Conservation (phyloP, 1,140 invertebrate species). For the Drosophila nigrodunni region DNA sequence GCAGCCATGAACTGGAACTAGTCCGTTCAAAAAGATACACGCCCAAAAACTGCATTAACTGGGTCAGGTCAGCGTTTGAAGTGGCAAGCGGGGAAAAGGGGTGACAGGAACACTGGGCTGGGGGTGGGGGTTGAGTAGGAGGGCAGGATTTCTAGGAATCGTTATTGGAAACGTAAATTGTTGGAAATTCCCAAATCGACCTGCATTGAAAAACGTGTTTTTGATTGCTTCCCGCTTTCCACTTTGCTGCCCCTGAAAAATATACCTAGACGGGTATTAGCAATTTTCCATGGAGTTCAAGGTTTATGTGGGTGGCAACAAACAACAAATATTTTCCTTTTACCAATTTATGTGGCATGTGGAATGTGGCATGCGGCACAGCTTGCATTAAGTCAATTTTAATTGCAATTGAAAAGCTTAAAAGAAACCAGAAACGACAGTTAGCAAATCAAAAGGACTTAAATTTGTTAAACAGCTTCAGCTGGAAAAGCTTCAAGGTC, state of each 20-base stretch:
- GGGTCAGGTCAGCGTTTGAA: slow-evolving; percentile 65
- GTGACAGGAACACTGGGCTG: not conserved
- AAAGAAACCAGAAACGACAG: not conserved
- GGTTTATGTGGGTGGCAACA: slow-evolving; percentile 59
- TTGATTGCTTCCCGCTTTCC: slow-evolving; percentile 49
- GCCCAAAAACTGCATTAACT: slow-evolving; percentile 75
- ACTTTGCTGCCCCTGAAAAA: slow-evolving; percentile 1
- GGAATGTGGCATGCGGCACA: not conserved
- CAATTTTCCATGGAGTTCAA: slow-evolving; percentile 65
- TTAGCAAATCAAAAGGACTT: slow-evolving; percentile 20
- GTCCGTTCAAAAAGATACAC: slow-evolving; percentile 69
- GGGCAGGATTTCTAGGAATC: slow-evolving; percentile 45
- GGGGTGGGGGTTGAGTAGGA: not conserved
- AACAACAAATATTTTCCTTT: slow-evolving; percentile 10
- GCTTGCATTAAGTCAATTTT: slow-evolving; percentile 7
- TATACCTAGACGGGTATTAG: slow-evolving; percentile 49
- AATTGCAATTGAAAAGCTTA: slow-evolving; percentile 3
- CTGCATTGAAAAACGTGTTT: slow-evolving; percentile 62
- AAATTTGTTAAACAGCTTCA: slow-evolving; percentile 31
- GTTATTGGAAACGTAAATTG: slow-evolving; percentile 51
- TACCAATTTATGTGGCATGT: slow-evolving; percentile 45
- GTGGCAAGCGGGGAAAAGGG: not conserved
- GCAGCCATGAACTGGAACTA: slow-evolving; percentile 72
- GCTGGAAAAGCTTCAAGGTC: slow-evolving; percentile 65
- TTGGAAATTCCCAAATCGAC: slow-evolving; percentile 72